Conservation (phyloP, 1,140 invertebrate genomes). For the Conus ventricosus region DNA sequence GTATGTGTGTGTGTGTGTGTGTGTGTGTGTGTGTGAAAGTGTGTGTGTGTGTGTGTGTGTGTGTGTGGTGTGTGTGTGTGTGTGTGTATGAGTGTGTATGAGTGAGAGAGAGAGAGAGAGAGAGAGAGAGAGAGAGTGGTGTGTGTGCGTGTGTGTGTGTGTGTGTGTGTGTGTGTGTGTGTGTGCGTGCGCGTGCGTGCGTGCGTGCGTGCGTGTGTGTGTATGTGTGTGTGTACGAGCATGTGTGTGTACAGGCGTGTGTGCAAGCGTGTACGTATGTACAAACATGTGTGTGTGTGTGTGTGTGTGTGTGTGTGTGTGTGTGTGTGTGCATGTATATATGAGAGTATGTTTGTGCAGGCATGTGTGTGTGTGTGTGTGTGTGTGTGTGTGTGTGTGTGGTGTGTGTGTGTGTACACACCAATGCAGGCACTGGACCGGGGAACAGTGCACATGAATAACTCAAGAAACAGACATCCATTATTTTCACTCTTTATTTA, state of each 20-base stretch:
- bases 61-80: background rate
- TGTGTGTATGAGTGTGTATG: background rate
- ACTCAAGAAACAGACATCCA: too few species aligned
- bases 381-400: background rate
- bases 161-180: background rate
- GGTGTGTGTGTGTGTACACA: background rate
- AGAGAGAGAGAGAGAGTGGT: too few species aligned
- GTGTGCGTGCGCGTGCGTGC: too few species aligned
- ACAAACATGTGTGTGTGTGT: too few species aligned
- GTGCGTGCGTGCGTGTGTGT: background rate
- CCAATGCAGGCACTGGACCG: background rate
- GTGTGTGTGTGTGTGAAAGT: background rate
- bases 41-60: background rate
- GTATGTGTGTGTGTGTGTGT: too few species aligned
- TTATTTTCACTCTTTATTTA: too few species aligned
- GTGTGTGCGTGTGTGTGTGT: background rate
- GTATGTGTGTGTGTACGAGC: background rate
- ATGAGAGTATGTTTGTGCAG: background rate
- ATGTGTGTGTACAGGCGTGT: background rate
- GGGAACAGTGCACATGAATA: too few species aligned
- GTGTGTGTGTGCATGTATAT: background rate
- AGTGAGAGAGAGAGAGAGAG: too few species aligned
- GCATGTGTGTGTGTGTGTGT: background rate
- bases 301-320: background rate
- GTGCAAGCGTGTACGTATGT: background rate